A percentile compares a stretch with the other conserved stretches of the same genome.
These are phyloP conservation scores for Burhinus bistriatus DNA, from an alignment of 2,113 vertebrate genomes.

Conservation along the genomic window DNA sequence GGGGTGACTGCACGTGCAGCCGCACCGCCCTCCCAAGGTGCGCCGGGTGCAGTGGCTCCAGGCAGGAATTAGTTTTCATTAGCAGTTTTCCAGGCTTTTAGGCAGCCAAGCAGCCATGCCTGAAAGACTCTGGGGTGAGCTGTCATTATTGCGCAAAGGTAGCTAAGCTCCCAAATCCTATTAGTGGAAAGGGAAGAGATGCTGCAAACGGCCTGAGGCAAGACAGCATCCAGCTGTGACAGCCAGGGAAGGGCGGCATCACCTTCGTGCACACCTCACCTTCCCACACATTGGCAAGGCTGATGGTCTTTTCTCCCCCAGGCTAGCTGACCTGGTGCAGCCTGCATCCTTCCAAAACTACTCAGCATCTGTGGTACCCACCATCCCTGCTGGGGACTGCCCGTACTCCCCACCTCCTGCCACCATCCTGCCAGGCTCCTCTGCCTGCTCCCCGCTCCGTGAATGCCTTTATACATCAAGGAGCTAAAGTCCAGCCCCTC, in stretches of 20 bases:
- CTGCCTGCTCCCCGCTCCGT: neutral
- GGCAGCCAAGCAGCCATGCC: constrained; percentile 47
- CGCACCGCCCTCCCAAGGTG: rapidly evolving
- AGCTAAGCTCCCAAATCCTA: constrained; percentile 51
- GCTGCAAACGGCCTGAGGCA: neutral
- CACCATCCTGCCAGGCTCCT: rapidly evolving
- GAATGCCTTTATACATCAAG: neutral
- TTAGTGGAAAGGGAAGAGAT: neutral
- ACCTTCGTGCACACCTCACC: neutral
- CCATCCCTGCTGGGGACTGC: rapidly evolving
- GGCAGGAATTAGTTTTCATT: constrained; percentile 38
- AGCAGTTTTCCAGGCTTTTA: constrained; percentile 44
- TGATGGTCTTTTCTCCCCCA: neutral
- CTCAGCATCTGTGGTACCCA: rapidly evolving
- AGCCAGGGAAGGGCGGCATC: neutral
- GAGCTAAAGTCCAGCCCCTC: neutral
- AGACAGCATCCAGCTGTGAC: neutral
- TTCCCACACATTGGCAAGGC: neutral
- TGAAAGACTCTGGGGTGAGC: constrained; percentile 15
- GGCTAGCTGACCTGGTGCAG: rapidly evolving
- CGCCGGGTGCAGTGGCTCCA: rapidly evolving
- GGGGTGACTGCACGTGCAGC: rapidly evolving
- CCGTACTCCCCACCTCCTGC: neutral
- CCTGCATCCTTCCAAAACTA: neutral
- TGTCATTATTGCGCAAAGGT: neutral